Base-by-base conservation (phyloP, 2,113 vertebrate genomes). In the Myxocyprinus asiaticus region DNA sequence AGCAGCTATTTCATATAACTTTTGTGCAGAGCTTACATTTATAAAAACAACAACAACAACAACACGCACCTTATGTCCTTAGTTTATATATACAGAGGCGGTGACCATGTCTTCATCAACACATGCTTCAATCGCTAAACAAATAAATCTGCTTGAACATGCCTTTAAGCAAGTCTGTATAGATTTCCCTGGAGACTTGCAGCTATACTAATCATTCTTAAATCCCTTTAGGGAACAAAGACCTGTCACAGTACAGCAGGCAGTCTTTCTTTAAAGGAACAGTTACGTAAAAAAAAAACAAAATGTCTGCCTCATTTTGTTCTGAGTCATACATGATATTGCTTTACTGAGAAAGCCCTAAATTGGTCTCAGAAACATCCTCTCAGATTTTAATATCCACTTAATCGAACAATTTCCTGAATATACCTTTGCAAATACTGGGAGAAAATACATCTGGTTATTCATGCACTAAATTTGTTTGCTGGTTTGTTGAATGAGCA, bases 171-270 rank as follows among this genome's bases (percentile, higher is more conserved):
- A 53, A 47, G 45, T 69, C 70, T 15, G 53, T 59, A 17, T 64
- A 82, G 17, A 78, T 82, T 82, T 79, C 76, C 81, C 76, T 42
- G 11, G 70, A 62, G 76, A 78, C 56, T 45, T 33, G 6, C 59
- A 43, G 65, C 69, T 69, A 77, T 56, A 75, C 67, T 77, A 67
- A 78, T 78, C 43, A 72, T 58, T 82, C 71, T 61, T 55, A 17
- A 9, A 55, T 64, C 67, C 68, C 69, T 51, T 44, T 53, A 22
- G 69, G 76, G 64, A 62, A 61, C 43, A 17, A 8, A 44, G 59
- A 68, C 66, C 56, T 55, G 44, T 77, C 64, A 59, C 43, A 14
- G 55, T 47, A 77, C 65, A 9, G 15, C 75, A 67, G 22, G 22
- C 22, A 33, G 22, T 33, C 22, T 33, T 33, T 33, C 22, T 33